Evolutionary conservation across 64 coral and sea anemone genomes (phyloP), one percentile per base, ranked within the genome.

Genomic region (Catalaphyllia jardinei): DNA sequence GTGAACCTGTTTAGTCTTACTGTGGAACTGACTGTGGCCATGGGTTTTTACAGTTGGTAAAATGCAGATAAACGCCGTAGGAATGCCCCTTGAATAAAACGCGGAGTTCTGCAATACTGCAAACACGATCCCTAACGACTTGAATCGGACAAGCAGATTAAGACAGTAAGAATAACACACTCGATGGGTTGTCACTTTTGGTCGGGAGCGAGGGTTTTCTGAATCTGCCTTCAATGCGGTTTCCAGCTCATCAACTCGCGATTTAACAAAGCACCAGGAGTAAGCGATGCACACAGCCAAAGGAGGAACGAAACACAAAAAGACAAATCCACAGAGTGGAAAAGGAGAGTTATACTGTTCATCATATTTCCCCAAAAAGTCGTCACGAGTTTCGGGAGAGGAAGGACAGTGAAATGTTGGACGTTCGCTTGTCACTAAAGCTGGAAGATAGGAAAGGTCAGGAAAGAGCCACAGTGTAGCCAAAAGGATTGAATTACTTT

Each of bases 281-380:
- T 90, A 83, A 82, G 63, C 18, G 49, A 90, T 35, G 31, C 78
- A 73, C 11, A 90, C 39, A 55, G 72, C 15, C 62, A 54, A 46
- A 11, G 76, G 24, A 59, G 52, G 62, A 60, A 24, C 67, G 52
- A 82, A 74, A 29, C 30, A 64, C 3, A 83, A 31, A 29, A 42
- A 0, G 49, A 69, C 65, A 82, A 90, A 90, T 22, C 49, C 78
- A 75, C 24, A 90, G 11, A 89, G 65, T 60, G 63, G 78, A 28
- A 90, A n/a, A 60, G 89, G 79, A 65, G 79, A 73, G 52, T 90
- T 90, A 79, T 90, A 90, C 4, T 67, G 24, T 20, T 59, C 24
- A 20, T 83, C 79, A 54, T 90, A 90, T 57, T 72, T 62, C 62
- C 13, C 19, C 64, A 90, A 90, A 90, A 78, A 90, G 54, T 61